phyloP scores from a whole-genome alignment of 2,113 vertebrate genomes.

The Parus major region DNA sequence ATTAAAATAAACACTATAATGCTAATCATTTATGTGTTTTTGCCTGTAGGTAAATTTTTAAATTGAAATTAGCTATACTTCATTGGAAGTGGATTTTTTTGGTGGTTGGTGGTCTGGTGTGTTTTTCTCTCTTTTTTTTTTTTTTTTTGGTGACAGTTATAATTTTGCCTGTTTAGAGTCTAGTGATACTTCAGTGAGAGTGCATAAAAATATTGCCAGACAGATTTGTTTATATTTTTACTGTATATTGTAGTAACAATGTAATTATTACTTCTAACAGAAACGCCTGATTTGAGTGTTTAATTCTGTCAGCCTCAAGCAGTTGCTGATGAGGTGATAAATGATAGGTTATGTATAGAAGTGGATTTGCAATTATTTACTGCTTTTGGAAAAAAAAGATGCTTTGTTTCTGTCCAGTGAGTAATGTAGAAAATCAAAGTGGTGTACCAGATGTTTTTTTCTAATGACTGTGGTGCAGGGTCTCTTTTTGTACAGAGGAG shows the following conservation, averaged over 20 bases:
- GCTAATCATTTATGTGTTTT: slow-evolving; percentile 65
- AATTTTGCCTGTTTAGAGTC: slow-evolving; percentile 19
- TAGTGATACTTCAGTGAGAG: slow-evolving; percentile 53
- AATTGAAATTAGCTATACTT: slow-evolving; percentile 64
- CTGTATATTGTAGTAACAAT: slow-evolving; percentile 67
- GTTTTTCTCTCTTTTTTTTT: background rate
- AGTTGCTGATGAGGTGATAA: slow-evolving; percentile 69
- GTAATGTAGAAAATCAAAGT: slow-evolving; percentile 48
- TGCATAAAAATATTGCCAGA: slow-evolving; percentile 31
- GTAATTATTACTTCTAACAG: slow-evolving; percentile 73
- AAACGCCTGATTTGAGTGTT: slow-evolving; percentile 70
- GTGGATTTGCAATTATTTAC: slow-evolving; percentile 60
- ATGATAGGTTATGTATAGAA: slow-evolving; percentile 59
- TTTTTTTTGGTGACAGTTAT: background rate
- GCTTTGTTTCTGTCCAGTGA: slow-evolving; percentile 39
- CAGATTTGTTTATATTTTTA: slow-evolving; percentile 66
- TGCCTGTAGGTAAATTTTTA: slow-evolving; percentile 67
- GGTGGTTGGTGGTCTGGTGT: background rate
- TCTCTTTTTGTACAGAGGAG: background rate
- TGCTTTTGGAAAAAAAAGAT: slow-evolving; percentile 1
- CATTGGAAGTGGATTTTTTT: slow-evolving; percentile 6
- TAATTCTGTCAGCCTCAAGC: slow-evolving; percentile 69
- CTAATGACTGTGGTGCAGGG: slow-evolving; percentile 20
- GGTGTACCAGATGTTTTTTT: slow-evolving; percentile 33
- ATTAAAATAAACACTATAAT: slow-evolving; percentile 72